Evolutionary conservation across 2,113 vertebrate species (phyloP).

Genomic region (Pithys albifrons): DNA sequence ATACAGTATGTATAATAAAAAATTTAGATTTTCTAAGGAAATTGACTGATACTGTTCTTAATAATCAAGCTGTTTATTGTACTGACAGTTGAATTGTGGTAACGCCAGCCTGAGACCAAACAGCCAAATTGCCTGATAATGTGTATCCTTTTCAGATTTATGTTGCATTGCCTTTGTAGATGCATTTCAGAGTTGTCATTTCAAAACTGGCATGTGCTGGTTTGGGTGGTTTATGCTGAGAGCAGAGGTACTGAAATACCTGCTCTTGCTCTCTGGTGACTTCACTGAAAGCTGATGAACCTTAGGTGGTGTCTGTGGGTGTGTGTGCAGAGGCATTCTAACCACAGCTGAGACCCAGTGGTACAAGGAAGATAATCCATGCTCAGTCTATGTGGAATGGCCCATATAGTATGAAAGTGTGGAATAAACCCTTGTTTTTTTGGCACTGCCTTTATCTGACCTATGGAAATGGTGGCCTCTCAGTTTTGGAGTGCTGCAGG

Average conservation of each 20-base stretch:
- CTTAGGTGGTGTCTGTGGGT: not conserved
- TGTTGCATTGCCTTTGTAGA: not conserved
- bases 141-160: not conserved
- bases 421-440: not conserved
- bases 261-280: not conserved
- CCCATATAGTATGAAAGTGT: fast-evolving
- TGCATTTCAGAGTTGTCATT: not conserved
- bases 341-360: not conserved
- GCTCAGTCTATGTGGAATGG: fast-evolving
- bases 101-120: not conserved
- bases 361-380: not conserved
- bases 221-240: not conserved
- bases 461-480: not conserved
- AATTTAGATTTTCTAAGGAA: slow-evolving; percentile 76
- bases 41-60: not conserved
- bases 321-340: fast-evolving
- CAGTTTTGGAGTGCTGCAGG: not conserved
- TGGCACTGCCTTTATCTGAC: fast-evolving
- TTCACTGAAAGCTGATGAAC: not conserved
- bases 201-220: not conserved
- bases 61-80: not conserved
- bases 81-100: not conserved
- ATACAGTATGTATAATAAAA: slow-evolving; percentile 75
- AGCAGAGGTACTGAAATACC: not conserved
- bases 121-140: not conserved